A percentile compares a stretch with the other conserved stretches of the same genome.
Conservation (phyloP, 1,140 invertebrate species). For the Antheraea pernyi region DNA sequence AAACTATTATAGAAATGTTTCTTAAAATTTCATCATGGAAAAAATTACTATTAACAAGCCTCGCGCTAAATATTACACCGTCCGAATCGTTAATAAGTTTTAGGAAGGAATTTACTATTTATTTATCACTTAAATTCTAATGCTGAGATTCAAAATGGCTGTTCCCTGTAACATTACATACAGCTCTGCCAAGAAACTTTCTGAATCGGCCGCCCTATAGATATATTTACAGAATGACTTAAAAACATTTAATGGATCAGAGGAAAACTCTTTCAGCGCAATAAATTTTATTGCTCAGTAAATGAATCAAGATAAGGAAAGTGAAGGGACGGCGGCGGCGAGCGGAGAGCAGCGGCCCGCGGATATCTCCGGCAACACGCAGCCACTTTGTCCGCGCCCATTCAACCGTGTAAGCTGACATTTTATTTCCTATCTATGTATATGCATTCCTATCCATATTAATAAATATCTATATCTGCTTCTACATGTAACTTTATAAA, state of each 20-base stretch:
- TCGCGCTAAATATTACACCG: no score
- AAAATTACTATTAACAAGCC: no score
- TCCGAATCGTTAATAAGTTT: no score
- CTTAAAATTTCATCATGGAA: neutral
- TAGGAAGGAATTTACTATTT: no score
- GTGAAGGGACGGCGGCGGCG: neutral
- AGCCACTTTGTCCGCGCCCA: constrained; percentile 43
- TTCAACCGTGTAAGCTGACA: constrained; percentile 35
- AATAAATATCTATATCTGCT: no score
- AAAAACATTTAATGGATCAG: neutral
- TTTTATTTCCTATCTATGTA: neutral
- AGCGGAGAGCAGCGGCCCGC: constrained; percentile 14
- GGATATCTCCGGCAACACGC: constrained; percentile 21
- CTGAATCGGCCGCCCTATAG: neutral
- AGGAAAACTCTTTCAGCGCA: constrained; percentile 13
- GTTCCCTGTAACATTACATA: neutral
- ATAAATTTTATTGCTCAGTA: constrained; percentile 24
- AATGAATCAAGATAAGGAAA: constrained; percentile 28
- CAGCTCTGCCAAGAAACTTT: neutral
- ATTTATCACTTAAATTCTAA: no score
- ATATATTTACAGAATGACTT: neutral
- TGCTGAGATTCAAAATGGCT: no score
- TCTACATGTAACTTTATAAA: no score
- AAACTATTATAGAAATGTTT: constrained; percentile 1
- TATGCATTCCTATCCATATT: neutral